These are phyloP conservation scores for Leptosomus discolor DNA, from an alignment of 2,113 vertebrate genomes.

Conservation along the genomic window DNA sequence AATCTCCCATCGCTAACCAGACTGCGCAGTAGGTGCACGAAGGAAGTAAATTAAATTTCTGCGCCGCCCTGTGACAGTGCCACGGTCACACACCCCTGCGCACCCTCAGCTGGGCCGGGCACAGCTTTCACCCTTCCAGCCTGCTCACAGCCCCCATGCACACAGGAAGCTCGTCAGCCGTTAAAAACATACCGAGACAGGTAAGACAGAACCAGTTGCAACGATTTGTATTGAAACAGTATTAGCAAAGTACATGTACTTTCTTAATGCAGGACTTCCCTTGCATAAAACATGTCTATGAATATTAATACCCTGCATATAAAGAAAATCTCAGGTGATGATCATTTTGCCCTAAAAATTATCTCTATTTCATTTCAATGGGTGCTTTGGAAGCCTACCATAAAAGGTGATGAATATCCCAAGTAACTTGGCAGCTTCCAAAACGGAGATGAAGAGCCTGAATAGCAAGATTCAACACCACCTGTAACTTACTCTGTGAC, in stretches of 20 bases:
- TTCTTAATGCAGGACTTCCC: not conserved
- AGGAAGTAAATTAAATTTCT: not conserved
- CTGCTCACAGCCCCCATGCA: rapidly evolving
- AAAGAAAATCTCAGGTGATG: slow-evolving; percentile 29
- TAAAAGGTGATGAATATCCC: not conserved
- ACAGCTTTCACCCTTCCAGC: not conserved
- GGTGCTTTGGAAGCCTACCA: not conserved
- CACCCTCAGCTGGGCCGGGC: not conserved
- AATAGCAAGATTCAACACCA: not conserved
- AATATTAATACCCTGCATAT: not conserved
- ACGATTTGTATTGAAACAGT: not conserved
- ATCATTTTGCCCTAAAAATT: slow-evolving; percentile 57
- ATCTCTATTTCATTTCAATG: slow-evolving; percentile 52
- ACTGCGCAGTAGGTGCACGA: not conserved
- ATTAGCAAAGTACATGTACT: not conserved
- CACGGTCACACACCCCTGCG: rapidly evolving
- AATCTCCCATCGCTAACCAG: not conserved
- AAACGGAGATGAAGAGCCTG: not conserved
- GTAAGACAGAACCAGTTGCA: not conserved
- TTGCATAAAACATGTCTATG: not conserved
- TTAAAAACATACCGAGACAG: rapidly evolving
- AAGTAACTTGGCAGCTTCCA: slow-evolving; percentile 11
- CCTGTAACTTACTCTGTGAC: not conserved
- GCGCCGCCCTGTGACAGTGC: not conserved
- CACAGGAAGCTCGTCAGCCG: rapidly evolving